Evolutionary conservation across 2,797 vertebrate species (phyloP), one percentile per base, ranked within the genome.

Genomic region (Rallus crepitans): DNA sequence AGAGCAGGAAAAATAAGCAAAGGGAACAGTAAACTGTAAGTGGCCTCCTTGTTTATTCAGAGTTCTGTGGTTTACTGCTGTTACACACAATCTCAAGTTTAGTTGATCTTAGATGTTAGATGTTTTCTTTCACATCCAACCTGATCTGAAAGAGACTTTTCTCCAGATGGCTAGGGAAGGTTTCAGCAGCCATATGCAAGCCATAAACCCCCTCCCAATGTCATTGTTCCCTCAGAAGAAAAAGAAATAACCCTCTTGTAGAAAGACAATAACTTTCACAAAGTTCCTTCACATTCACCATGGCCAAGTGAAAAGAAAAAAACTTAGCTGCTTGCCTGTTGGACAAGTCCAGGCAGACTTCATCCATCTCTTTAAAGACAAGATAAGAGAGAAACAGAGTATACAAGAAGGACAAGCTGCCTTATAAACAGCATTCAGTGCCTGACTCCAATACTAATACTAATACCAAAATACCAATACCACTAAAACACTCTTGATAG

Each of bases 1-100:
- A 52, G 30, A 17, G 33, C 66, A 87, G 57, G 35, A 94, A 94
- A 96, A 97, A 93, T 88, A 96, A 95, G 82, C 95, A 91, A 33
- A 78, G 30, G 31, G 52, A 92, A 90, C 23, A 42, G 79, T 90
- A 91, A 96, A 96, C 87, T 94, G n/a, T 53, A 80, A 88, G 50
- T 45, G 61, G 65, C 24, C 69, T 86, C 85, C 84, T 89, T 94
- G 89, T 96, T 97, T 96, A 94, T 93, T 81, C 93, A 94, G 65
- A 85, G 91, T 31, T 40, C 89, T 72, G 69, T 47, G 53, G 92
- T 96, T 93, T 96, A 93, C 95, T 95, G 92, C 82, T 52, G 59
- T 86, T 81, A 47, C 48, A 72, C 52, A 89, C 79, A 96, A 81
- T 76, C 94, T 92, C 69, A 90, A 78, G 79, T 93, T 92, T 92